Evolutionary conservation across 2,888 invertebrate genomes (phyloP).

Genomic region (Cheiracanthium punctorium): DNA sequence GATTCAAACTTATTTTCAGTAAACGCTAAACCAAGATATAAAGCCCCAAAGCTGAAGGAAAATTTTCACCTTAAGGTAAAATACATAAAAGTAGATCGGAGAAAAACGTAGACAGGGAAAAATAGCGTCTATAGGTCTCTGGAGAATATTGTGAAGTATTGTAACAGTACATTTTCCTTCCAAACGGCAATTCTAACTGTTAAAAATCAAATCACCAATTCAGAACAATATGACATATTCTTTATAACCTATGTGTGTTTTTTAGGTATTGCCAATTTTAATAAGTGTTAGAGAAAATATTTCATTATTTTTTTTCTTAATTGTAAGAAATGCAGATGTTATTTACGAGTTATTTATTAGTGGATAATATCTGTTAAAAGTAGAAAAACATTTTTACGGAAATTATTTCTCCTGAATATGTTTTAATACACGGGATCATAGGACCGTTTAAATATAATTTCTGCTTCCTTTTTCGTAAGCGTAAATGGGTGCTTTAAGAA

Average conservation of each 20-base stretch:
- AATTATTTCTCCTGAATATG: too few relatives aligned
- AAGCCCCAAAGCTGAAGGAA: neutral
- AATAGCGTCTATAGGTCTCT: neutral
- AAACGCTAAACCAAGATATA: constrained; percentile 7
- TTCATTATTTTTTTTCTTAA: too few relatives aligned
- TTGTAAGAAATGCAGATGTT: too few relatives aligned
- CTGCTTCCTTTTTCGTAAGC: too few relatives aligned
- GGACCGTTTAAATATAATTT: too few relatives aligned
- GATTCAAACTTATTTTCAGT: neutral
- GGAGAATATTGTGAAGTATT: neutral
- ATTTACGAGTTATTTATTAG: too few relatives aligned
- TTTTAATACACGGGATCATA: too few relatives aligned
- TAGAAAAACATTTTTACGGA: too few relatives aligned
- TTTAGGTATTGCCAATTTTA: too few relatives aligned
- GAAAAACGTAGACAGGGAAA: neutral
- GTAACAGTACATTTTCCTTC: neutral
- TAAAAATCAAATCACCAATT: neutral
- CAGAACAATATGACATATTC: neutral
- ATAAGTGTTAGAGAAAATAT: too few relatives aligned
- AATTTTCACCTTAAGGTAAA: neutral
- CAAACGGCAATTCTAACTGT: neutral
- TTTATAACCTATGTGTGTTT: neutral
- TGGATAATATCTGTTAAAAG: too few relatives aligned
- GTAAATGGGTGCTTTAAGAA: too few relatives aligned
- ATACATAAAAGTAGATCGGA: neutral